Base-by-base conservation (phyloP, 2,113 vertebrate species). In the Crypturellus undulatus region DNA sequence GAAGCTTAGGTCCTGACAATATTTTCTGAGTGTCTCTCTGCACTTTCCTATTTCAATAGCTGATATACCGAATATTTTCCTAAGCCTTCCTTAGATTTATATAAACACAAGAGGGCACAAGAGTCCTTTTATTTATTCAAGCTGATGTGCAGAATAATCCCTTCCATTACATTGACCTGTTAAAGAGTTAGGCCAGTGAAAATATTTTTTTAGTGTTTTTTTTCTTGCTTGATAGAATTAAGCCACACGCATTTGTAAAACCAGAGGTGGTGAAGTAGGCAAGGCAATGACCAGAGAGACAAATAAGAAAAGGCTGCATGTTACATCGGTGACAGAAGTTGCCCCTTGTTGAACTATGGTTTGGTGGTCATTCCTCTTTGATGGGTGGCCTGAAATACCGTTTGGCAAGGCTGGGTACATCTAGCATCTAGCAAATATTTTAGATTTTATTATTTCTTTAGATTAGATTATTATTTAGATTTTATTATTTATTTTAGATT, bases 81-180 rank as follows among this genome's bases (percentile, higher is more conserved):
- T 76, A 52, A 90, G 19, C 13, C 1, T 60, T 5, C 79, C 13
- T n/a, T 71, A 84, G 6, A 47, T 80, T 96, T 32, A 45, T 12
- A 20, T 47, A 87, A 90, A 92, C 89, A 92, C 90, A 88, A 97
- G 96, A 72, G 89, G 94, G 95, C 93, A 93, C 79, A 95, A 84
- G 21, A 94, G 72, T 79, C 73, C 84, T 59, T 71, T 84, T 52
- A 47, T 93, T 94, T 84, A 30, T 49, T 84, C 40, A 87, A 84
- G 28, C 47, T 71, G 11, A 1, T 60, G 19, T 51, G 11, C 42
- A 84, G 56, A 24, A 78, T 38, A 83, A 79, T 45, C 9, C 2
- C n/a, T 28, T 78, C 36, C 25, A 43, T 15, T 58, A 8, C 20
- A 72, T 8, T 60, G 9, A 71, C 1, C 2, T 2, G 13, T 78